These are phyloP conservation scores for Strongylocentrotus purpuratus DNA, from an alignment of 35 echinoderm and acorn worm genomes.

Conservation along the genomic window DNA sequence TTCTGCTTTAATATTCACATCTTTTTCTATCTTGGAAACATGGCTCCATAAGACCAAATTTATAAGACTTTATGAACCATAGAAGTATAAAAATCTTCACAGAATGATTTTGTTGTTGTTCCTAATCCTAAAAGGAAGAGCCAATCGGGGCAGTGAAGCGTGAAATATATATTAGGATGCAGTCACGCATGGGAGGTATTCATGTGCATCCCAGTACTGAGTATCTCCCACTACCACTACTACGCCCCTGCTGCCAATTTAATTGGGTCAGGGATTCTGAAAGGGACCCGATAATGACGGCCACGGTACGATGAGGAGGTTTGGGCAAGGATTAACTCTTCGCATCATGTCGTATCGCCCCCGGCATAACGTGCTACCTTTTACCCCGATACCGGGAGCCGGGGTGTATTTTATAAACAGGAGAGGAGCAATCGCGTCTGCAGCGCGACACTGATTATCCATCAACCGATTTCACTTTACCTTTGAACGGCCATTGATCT, in stretches of 20 bases:
- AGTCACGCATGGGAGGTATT: neutral
- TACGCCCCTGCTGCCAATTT: neutral
- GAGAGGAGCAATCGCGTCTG: neutral
- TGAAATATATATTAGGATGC: neutral
- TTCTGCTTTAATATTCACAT: neutral
- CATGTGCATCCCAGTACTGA: neutral
- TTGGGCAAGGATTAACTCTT: slow-evolving; percentile 2
- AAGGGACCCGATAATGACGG: neutral
- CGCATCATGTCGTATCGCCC: neutral
- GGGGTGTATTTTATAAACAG: neutral
- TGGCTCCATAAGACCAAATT: no score
- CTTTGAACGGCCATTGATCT: slow-evolving; percentile 16
- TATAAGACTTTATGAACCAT: no score
- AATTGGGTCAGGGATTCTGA: slow-evolving; percentile 1
- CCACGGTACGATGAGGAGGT: neutral
- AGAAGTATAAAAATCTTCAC: no score
- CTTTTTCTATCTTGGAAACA: no score
- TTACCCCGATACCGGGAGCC: neutral
- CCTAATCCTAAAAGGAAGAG: no score
- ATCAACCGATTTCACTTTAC: neutral
- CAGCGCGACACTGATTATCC: neutral
- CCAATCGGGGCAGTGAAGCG: neutral
- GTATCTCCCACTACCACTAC: neutral
- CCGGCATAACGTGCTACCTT: slow-evolving; percentile 1
- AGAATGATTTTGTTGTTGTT: no score